Conservation (phyloP, 2,888 invertebrate species). For the Lasioglossum leucozonium region DNA sequence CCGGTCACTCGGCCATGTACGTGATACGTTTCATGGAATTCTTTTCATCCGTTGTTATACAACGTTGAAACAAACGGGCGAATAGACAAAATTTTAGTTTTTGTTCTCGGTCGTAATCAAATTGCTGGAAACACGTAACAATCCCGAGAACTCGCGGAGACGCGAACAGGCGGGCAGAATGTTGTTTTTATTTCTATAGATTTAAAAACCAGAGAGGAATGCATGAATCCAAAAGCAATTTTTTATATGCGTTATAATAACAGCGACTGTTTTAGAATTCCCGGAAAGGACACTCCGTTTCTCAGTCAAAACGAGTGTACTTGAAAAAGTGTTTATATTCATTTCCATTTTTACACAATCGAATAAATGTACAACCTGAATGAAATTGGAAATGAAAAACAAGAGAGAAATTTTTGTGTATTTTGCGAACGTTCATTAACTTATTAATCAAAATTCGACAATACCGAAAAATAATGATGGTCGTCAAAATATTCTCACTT, state of each 20-base stretch:
- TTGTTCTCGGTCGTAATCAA: conserved; percentile 8
- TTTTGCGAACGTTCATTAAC: neutral
- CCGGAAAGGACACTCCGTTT: neutral
- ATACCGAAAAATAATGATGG: neutral
- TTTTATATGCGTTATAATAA: neutral
- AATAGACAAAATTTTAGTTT: neutral
- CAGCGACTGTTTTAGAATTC: neutral
- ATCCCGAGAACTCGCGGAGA: neutral
- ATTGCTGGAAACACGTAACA: neutral
- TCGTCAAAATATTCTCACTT: neutral
- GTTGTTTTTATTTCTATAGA: conserved; percentile 5
- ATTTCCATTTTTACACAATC: neutral
- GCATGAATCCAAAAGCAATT: neutral
- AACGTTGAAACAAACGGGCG: neutral
- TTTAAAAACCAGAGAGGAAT: neutral
- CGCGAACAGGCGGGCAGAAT: neutral
- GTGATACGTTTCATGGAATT: neutral
- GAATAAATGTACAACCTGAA: neutral
- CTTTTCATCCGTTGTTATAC: neutral
- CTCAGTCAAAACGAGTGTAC: neutral
- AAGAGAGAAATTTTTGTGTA: neutral
- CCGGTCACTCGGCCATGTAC: neutral
- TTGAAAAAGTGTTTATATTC: neutral
- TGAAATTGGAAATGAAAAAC: no score
- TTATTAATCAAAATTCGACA: neutral